phyloP scores from a whole-genome alignment of 2,888 invertebrate species.

The Petrolisthes cinctipes region DNA sequence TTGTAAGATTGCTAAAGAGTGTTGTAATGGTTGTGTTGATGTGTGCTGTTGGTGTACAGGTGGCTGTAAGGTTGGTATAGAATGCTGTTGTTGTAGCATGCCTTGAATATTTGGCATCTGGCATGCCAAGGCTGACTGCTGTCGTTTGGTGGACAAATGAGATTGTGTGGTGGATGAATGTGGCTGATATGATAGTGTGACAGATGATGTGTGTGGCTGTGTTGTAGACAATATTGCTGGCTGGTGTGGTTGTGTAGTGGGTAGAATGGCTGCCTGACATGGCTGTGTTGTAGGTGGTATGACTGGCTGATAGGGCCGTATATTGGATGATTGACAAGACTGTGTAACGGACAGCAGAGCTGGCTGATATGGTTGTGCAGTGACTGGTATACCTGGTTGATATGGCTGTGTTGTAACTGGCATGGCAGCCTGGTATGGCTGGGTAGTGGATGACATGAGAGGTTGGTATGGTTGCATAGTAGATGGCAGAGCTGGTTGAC shows the following conservation, averaged over 20 bases:
- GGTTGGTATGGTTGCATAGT: not conserved
- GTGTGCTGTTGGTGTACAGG: too few species aligned
- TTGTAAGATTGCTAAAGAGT: too few species aligned
- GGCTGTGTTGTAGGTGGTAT: not conserved
- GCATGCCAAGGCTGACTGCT: too few species aligned
- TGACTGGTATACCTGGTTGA: not conserved
- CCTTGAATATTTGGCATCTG: too few species aligned
- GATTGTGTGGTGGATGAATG: not conserved
- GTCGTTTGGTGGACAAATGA: too few species aligned
- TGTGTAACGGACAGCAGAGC: not conserved
- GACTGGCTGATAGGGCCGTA: not conserved
- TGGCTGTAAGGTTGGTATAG: too few species aligned
- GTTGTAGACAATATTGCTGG: not conserved
- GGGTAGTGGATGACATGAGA: not conserved
- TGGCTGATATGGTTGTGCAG: not conserved
- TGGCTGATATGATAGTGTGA: not conserved
- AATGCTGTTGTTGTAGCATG: too few species aligned
- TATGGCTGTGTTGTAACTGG: not conserved
- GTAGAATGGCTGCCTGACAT: not conserved
- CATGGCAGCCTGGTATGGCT: not conserved
- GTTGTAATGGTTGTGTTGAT: too few species aligned
- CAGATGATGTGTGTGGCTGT: not conserved
- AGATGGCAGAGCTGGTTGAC: not conserved
- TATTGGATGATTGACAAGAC: not conserved
- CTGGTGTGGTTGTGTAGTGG: not conserved